Percentiles rank a stretch among this genome's conserved stretches.
Conservation (phyloP, 64 coral and sea anemone genomes). For the Orbicella faveolata region DNA sequence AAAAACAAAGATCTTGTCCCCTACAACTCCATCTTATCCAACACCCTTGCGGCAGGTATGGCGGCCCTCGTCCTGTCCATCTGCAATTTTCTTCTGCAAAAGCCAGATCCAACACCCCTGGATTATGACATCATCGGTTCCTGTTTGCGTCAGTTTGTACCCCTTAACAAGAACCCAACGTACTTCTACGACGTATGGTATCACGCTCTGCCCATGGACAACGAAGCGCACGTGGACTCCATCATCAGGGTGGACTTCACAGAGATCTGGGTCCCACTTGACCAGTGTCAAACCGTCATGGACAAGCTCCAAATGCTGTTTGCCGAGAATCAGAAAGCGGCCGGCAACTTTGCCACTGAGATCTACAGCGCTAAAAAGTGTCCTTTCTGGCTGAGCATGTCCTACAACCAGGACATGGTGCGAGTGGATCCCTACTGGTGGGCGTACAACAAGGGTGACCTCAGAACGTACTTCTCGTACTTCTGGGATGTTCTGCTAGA, state of each 20-base stretch:
- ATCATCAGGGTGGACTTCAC: constrained; percentile 72
- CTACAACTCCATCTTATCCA: constrained; percentile 11
- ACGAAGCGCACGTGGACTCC: constrained; percentile 37
- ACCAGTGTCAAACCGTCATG: constrained; percentile 56
- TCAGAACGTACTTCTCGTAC: constrained; percentile 36
- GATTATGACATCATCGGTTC: constrained; percentile 10
- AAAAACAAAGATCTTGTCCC: not conserved
- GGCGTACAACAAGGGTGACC: constrained; percentile 43
- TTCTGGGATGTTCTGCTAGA: constrained; percentile 61
- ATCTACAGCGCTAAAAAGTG: constrained; percentile 60
- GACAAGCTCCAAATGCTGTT: constrained; percentile 46
- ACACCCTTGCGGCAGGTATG: not conserved
- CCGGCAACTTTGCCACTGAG: constrained; percentile 58
- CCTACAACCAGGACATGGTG: constrained; percentile 52
- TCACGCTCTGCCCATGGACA: constrained; percentile 63
- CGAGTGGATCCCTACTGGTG: constrained; percentile 78
- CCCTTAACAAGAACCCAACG: not conserved
- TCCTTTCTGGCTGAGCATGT: constrained; percentile 76
- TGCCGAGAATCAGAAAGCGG: constrained; percentile 22
- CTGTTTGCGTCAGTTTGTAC: constrained; percentile 22
- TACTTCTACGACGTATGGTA: constrained; percentile 51
- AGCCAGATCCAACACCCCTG: not conserved
- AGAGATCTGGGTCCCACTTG: constrained; percentile 70
- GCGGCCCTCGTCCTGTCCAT: constrained; percentile 42
- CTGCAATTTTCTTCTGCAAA: constrained; percentile 50